Conservation (phyloP, 2,888 invertebrate genomes). For the Leuctra nigra region DNA sequence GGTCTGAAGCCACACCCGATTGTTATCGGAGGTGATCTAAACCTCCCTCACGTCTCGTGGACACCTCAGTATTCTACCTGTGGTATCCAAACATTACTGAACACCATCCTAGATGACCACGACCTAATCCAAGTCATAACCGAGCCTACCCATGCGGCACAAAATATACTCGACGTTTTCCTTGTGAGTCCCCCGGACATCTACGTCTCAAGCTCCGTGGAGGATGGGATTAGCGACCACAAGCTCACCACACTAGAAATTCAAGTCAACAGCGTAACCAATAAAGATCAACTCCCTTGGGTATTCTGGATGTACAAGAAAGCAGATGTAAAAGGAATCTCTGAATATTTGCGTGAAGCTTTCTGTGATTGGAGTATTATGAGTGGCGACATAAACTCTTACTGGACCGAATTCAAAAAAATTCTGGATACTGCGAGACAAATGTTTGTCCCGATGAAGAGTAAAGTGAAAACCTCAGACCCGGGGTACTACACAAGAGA, state of each 20-base stretch:
- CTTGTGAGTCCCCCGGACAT: too few species aligned
- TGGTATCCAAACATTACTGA: too few species aligned
- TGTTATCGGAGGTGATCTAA: too few species aligned
- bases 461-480: not conserved
- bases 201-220: not conserved
- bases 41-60: too few species aligned
- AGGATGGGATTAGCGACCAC: not conserved
- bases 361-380: not conserved
- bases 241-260: not conserved
- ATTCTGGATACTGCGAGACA: not conserved
- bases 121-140: too few species aligned
- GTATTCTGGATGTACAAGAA: not conserved
- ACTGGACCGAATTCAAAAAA: not conserved
- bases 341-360: not conserved
- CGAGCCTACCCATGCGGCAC: too few species aligned
- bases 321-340: not conserved
- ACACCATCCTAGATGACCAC: too few species aligned
- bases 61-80: too few species aligned
- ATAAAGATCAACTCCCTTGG: not conserved
- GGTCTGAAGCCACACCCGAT: too few species aligned
- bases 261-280: not conserved
- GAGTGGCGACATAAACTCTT: not conserved
- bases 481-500: not conserved
- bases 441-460: not conserved
- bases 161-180: too few species aligned